These are phyloP conservation scores for Thecocarcelia acutangulata DNA, from an alignment of 2,888 invertebrate genomes.

Conservation along the genomic window DNA sequence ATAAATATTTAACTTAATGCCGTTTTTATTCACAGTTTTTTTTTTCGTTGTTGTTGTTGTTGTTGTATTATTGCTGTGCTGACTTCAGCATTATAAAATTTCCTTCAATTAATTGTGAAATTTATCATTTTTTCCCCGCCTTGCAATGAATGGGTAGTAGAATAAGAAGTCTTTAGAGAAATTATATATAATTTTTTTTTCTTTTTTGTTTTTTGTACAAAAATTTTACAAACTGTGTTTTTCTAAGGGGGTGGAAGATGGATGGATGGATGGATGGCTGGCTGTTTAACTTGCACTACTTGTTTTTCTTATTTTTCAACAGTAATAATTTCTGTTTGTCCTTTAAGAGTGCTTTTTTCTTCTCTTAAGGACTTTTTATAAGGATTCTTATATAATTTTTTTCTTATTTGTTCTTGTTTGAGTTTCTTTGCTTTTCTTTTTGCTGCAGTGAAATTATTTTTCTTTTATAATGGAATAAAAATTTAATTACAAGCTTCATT, in stretches of 20 bases:
- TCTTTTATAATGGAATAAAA: conserved; percentile 37
- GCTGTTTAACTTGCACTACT: conserved; percentile 31
- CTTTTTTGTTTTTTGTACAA: background rate
- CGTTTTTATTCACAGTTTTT: conserved; percentile 16
- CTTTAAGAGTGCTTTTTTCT: background rate
- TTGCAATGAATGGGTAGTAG: background rate
- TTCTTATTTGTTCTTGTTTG: conserved; percentile 9
- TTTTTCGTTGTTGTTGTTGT: too few relatives aligned
- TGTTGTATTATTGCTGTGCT: conserved; percentile 36
- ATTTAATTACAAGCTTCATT: conserved; percentile 55
- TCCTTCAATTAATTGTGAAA: conserved; percentile 68
- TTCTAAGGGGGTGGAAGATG: background rate
- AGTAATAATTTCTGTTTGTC: conserved; percentile 47
- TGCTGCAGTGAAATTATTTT: conserved; percentile 14
- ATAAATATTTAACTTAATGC: conserved; percentile 40
- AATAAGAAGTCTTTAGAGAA: conserved; percentile 4
- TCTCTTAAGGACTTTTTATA: conserved; percentile 19
- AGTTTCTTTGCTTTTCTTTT: background rate
- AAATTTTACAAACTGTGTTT: conserved; percentile 18
- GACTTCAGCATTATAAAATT: conserved; percentile 61
- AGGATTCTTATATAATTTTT: conserved; percentile 22
- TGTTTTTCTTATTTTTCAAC: background rate
- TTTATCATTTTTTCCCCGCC: conserved; percentile 50
- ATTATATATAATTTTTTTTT: conserved; percentile 22
- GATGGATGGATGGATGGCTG: background rate